Conservation (phyloP, 2,113 vertebrate species). For the Petaurus breviceps region DNA sequence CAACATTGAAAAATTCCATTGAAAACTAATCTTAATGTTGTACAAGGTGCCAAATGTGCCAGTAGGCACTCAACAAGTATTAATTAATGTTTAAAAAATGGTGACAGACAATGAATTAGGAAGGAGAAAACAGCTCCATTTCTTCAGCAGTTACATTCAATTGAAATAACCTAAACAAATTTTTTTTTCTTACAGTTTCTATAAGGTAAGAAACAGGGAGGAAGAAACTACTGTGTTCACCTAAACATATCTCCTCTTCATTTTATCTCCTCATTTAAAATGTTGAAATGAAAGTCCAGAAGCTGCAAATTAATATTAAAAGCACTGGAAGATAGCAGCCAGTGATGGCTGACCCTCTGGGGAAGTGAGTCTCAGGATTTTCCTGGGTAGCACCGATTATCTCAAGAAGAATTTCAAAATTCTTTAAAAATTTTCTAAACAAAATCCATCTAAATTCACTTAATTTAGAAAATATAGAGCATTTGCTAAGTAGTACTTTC, state of each 20-base stretch:
- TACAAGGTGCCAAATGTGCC: background rate
- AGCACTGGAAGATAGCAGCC: background rate
- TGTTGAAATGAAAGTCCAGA: slow-evolving; percentile 1
- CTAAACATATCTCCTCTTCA: background rate
- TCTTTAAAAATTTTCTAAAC: background rate
- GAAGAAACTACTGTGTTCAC: background rate
- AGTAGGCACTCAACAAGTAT: background rate
- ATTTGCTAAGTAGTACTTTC: background rate
- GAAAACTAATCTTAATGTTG: background rate
- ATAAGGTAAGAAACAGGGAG: background rate
- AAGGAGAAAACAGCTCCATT: background rate
- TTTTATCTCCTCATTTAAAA: slow-evolving; percentile 10
- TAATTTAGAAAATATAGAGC: background rate
- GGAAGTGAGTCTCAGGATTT: background rate
- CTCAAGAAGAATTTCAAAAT: slow-evolving; percentile 2
- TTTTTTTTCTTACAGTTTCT: background rate
- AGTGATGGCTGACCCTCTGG: background rate
- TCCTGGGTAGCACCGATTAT: background rate
- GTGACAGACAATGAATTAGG: background rate
- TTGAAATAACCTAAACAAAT: background rate
- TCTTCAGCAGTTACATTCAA: background rate
- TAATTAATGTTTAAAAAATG: background rate
- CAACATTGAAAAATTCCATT: background rate
- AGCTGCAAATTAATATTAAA: slow-evolving; percentile 32
- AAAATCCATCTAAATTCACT: slow-evolving; percentile 20